These are phyloP conservation scores for Cydia fagiglandana DNA, from an alignment of 1,140 invertebrate genomes.

Conservation along the genomic window DNA sequence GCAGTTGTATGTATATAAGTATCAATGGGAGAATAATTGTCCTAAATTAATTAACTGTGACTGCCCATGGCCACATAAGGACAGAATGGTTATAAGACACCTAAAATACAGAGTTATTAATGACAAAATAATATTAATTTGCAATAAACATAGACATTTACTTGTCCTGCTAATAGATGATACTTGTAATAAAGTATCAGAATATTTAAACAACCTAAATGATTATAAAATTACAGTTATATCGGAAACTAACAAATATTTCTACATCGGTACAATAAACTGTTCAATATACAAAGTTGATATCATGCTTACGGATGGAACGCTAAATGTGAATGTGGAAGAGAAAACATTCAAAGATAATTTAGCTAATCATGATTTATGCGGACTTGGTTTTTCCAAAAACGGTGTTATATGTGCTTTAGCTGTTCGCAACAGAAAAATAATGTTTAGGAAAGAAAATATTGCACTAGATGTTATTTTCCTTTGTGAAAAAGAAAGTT, in stretches of 20 bases:
- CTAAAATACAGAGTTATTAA: constrained; percentile 44
- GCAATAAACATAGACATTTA: constrained; percentile 64
- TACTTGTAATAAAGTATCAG: constrained; percentile 48
- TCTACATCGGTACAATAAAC: constrained; percentile 58
- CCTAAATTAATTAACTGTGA: constrained; percentile 40
- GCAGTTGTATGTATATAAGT: constrained; percentile 49
- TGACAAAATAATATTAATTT: constrained; percentile 53
- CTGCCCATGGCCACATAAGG: constrained; percentile 55
- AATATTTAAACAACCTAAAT: constrained; percentile 56
- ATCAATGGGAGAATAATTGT: constrained; percentile 41
- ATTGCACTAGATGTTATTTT: constrained; percentile 51
- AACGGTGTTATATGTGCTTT: constrained; percentile 51
- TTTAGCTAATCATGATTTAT: constrained; percentile 50
- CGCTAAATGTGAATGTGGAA: constrained; percentile 42
- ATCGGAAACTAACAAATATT: constrained; percentile 37
- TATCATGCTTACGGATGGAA: constrained; percentile 36
- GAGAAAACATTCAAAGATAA: constrained; percentile 49
- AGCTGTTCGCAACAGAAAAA: constrained; percentile 49
- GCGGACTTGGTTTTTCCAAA: constrained; percentile 47
- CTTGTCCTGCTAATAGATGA: constrained; percentile 54
- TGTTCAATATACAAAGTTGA: constrained; percentile 54
- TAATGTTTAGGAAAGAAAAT: constrained; percentile 51
- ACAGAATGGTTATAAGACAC: constrained; percentile 54
- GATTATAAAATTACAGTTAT: constrained; percentile 60
- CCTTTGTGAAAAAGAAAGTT: constrained; percentile 39